A percentile compares a stretch with the other conserved stretches of the same genome.
Evolutionary conservation across 1,140 invertebrate genomes (phyloP).

Genomic region (Rhopalosiphum padi): DNA sequence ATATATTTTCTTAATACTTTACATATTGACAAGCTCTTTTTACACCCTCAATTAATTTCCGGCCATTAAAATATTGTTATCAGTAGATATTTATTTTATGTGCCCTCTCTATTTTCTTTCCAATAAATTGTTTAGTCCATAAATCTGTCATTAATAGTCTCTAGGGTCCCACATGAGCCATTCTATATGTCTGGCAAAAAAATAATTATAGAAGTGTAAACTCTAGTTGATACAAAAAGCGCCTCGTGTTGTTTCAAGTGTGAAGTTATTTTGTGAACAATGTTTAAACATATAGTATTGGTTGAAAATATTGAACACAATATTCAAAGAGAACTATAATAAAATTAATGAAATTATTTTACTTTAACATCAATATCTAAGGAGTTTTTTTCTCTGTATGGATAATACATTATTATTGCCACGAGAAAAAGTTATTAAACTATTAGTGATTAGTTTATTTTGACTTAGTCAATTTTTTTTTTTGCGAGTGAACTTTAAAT

Average conservation of each 20-base stretch:
- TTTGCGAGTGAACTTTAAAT: not conserved
- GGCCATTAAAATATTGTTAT: slow-evolving; percentile 20
- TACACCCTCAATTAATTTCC: not conserved
- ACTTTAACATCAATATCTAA: not conserved
- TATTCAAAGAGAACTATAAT: not conserved
- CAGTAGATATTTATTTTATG: slow-evolving; percentile 28
- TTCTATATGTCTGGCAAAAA: slow-evolving; percentile 12
- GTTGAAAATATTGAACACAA: not conserved
- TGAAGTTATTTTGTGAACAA: not conserved
- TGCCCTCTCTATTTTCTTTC: slow-evolving; percentile 15
- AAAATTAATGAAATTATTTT: not conserved
- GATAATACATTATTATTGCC: not conserved
- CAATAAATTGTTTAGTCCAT: slow-evolving; percentile 25
- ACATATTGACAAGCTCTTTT: not conserved
- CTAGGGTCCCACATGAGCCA: not conserved
- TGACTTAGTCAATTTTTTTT: not conserved
- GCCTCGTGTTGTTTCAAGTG: not conserved
- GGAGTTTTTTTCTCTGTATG: not conserved
- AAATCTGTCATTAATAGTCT: slow-evolving; percentile 47
- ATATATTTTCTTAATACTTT: not conserved
- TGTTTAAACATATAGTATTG: not conserved
- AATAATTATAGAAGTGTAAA: slow-evolving; percentile 21
- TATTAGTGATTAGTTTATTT: not conserved
- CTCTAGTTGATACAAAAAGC: slow-evolving; percentile 26
- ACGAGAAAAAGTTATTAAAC: not conserved